Evolutionary conservation across 2,888 invertebrate genomes (phyloP), one percentile per base, ranked within the genome.

Genomic region (Tachystola acroxantha): DNA sequence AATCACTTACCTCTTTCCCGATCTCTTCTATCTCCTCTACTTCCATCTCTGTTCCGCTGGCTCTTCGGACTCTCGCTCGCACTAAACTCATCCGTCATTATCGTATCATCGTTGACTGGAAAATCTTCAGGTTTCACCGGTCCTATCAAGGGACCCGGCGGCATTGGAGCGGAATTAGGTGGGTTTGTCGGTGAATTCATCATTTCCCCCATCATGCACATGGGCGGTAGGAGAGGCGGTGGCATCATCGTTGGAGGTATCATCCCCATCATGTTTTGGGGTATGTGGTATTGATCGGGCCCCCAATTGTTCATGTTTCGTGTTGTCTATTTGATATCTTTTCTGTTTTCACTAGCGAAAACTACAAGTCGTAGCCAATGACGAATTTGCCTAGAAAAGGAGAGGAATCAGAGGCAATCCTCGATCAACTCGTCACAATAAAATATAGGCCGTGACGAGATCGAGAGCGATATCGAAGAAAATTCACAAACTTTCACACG

Each of bases 261-360:
- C 5, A 28, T 37, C 20, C 32, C 10, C 14, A 31, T 29, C 48
- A 62, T 48, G 40, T 55, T 47, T 19, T 50, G 50, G 9, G 43
- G 48, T 40, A 62, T 48, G 30, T 50, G 36, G 13, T 34, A 26
- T 33, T 37, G 43, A 10, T 62, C 58, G 16, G 39, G 48, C 19
- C 40, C 42, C 63, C 63, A 59, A 34, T 19, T 6, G 3, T 16
- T 30, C 16, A 30, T 30, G 30, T 2, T 6, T 16, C 7, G 9
- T 20, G 7, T 4, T 20, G n/a, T n/a, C n/a, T n/a, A n/a, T n/a
- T n/a, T n/a, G n/a, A n/a, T n/a, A n/a, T n/a, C n/a, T n/a, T n/a
- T n/a, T n/a, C n/a, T n/a, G n/a, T n/a, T n/a, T n/a, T n/a, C n/a
- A n/a, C n/a, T n/a, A n/a, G n/a, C n/a, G n/a, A n/a, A n/a, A n/a